Evolutionary conservation across 2,797 vertebrate species (phyloP).

Genomic region (Brotogeris chrysoptera): DNA sequence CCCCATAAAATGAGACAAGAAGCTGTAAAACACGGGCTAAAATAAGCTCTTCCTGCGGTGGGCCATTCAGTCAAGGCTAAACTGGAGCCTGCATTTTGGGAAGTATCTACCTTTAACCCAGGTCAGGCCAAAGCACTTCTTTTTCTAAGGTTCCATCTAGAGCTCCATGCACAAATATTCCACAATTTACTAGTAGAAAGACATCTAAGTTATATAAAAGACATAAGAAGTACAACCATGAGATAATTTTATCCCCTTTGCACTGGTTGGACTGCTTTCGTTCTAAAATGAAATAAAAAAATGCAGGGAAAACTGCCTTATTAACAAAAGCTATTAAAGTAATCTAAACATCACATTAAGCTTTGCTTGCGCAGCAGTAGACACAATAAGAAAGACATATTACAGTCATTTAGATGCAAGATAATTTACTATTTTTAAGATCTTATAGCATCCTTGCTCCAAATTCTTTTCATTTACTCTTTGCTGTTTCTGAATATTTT

Average conservation of each 20-base stretch:
- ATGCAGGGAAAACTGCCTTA: constrained; percentile 62
- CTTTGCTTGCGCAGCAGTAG: constrained; percentile 73
- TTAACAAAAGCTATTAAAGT: constrained; percentile 76
- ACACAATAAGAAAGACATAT: constrained; percentile 71
- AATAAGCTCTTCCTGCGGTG: background rate
- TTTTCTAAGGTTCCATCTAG: background rate
- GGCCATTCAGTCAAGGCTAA: background rate
- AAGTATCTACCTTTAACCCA: background rate
- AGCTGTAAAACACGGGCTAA: background rate
- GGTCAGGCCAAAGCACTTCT: background rate
- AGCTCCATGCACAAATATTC: background rate
- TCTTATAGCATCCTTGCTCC: constrained; percentile 32
- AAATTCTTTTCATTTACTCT: background rate
- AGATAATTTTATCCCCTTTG: constrained; percentile 43
- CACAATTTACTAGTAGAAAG: background rate
- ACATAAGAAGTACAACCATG: background rate
- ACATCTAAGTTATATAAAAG: constrained; percentile 19
- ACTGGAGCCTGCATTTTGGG: background rate
- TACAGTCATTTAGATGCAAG: constrained; percentile 70
- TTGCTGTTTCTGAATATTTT: background rate
- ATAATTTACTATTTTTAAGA: constrained; percentile 75
- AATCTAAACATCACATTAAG: constrained; percentile 75
- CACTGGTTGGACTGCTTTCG: constrained; percentile 44
- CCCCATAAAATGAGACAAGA: background rate
- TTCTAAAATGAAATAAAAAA: constrained; percentile 67